Conservation (phyloP, 2,113 vertebrate species). For the Larimichthys polyactis region DNA sequence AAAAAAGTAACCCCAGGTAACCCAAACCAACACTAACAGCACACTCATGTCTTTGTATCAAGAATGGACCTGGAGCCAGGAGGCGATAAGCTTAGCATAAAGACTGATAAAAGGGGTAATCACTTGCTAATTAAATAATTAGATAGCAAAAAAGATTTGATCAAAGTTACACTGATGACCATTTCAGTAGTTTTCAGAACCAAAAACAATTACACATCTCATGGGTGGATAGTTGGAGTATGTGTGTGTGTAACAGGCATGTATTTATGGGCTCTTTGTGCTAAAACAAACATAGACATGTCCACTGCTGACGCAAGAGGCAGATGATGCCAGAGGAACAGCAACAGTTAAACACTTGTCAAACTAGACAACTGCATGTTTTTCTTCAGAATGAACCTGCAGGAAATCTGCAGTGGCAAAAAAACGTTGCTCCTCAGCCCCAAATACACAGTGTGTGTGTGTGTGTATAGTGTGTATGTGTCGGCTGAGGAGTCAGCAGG, state of each 20-base stretch:
- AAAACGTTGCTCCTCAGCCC: background rate
- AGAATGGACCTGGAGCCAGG: background rate
- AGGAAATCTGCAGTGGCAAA: background rate
- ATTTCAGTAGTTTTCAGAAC: background rate
- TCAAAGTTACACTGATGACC: background rate
- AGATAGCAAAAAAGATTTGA: background rate
- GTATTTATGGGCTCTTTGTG: slow-evolving; percentile 10
- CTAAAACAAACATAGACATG: slow-evolving; percentile 49
- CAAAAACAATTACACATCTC: background rate
- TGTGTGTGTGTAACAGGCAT: background rate
- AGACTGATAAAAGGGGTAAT: background rate
- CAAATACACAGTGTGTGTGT: background rate
- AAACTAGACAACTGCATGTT: background rate
- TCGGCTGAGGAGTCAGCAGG: slow-evolving; percentile 25
- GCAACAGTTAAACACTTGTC: background rate
- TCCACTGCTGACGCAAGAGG: slow-evolving; percentile 8
- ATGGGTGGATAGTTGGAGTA: background rate
- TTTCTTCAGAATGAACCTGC: slow-evolving; percentile 2
- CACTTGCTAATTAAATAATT: background rate
- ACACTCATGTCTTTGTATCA: background rate
- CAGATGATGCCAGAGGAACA: slow-evolving; percentile 12
- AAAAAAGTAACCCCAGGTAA: background rate
- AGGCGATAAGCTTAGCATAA: background rate
- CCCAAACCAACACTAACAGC: background rate
- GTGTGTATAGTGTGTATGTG: slow-evolving; percentile 21